A percentile compares a stretch with the other conserved stretches of the same genome.
phyloP scores from a whole-genome alignment of 2,113 vertebrate species.

The Neolamprologus kungweensis region DNA sequence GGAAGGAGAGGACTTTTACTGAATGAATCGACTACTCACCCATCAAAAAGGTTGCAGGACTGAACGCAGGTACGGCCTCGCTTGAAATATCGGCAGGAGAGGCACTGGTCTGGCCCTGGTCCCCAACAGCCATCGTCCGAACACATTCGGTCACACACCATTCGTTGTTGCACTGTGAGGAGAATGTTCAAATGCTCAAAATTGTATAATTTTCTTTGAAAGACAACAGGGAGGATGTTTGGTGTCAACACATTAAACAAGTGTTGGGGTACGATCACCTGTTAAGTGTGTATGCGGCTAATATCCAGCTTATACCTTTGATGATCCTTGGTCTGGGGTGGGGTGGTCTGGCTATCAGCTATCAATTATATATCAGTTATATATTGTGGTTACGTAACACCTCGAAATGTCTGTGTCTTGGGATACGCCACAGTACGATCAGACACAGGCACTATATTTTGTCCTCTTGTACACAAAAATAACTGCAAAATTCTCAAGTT shows the following conservation, averaged over 20 bases:
- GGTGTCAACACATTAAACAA: neutral
- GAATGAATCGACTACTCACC: conserved; percentile 70
- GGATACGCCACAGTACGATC: neutral
- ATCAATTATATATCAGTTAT: neutral
- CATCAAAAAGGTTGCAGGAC: conserved; percentile 86
- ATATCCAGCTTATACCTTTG: neutral
- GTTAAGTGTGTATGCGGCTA: neutral
- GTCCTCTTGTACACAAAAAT: neutral
- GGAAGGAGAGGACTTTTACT: neutral
- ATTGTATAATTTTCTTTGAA: neutral
- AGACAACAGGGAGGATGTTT: neutral
- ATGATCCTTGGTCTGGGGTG: neutral
- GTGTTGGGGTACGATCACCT: neutral
- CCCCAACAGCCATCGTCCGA: conserved; percentile 94
- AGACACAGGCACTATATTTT: neutral
- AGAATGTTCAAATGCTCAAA: neutral
- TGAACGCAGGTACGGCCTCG: conserved; percentile 84
- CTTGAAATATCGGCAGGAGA: conserved; percentile 87
- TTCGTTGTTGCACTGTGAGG: conserved; percentile 80
- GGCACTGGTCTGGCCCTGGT: conserved; percentile 89
- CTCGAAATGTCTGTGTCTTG: neutral
- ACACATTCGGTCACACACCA: conserved; percentile 88
- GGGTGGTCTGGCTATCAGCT: neutral
- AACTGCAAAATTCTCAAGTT: neutral
- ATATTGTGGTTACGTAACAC: neutral